Conservation (phyloP, 2,888 invertebrate genomes). For the Microplitis deprimator region DNA sequence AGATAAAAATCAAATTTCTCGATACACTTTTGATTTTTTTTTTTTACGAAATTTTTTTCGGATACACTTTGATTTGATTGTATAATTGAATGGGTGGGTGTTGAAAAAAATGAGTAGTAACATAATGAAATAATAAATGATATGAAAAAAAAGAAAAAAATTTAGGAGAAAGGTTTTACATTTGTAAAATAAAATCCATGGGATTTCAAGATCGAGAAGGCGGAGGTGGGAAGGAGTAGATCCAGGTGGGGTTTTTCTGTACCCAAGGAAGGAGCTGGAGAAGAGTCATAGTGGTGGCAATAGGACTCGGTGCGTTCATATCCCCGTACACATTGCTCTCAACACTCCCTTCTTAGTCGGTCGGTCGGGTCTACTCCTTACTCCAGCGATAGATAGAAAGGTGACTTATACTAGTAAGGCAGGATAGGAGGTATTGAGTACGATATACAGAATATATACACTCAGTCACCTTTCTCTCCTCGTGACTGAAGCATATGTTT, state of each 20-base stretch:
- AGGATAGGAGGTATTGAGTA: slow-evolving; percentile 66
- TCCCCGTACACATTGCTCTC: slow-evolving; percentile 41
- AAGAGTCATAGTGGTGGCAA: slow-evolving; percentile 23
- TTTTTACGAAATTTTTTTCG: background rate
- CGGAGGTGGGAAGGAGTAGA: slow-evolving; percentile 35
- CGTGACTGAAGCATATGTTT: slow-evolving; percentile 70
- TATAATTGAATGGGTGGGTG: background rate
- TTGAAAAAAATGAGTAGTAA: background rate
- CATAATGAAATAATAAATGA: too few relatives aligned
- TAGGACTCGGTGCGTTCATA: slow-evolving; percentile 32
- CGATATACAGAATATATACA: slow-evolving; percentile 54
- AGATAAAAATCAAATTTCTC: background rate
- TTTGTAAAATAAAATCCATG: background rate
- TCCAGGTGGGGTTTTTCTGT: slow-evolving; percentile 26
- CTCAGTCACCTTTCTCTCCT: slow-evolving; percentile 70
- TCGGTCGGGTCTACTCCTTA: background rate
- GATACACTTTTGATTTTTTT: background rate
- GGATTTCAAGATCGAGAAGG: slow-evolving; percentile 36
- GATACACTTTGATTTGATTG: background rate
- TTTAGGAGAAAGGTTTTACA: background rate
- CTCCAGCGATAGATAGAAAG: slow-evolving; percentile 60
- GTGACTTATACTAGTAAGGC: slow-evolving; percentile 65
- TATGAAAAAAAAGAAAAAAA: slow-evolving; percentile 14
- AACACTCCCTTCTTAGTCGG: slow-evolving; percentile 62
- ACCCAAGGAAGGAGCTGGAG: slow-evolving; percentile 22